A percentile compares a stretch with the other conserved stretches of the same genome.
These are phyloP conservation scores for Falco peregrinus DNA, from an alignment of 2,797 vertebrate species.

Conservation along the genomic window DNA sequence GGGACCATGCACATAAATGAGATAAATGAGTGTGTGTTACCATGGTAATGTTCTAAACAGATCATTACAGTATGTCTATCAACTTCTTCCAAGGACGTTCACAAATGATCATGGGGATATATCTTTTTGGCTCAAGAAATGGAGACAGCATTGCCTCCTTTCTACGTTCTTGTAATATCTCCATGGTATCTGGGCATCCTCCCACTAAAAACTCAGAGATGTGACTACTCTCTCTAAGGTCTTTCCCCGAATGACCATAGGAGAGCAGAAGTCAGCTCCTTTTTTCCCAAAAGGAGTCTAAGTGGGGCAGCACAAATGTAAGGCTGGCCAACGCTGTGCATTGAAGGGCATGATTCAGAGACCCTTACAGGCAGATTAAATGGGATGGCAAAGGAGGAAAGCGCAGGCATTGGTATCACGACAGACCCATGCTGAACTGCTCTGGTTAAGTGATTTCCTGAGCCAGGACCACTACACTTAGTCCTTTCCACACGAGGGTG, in stretches of 20 bases:
- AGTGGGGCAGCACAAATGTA: not conserved
- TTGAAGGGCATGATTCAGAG: not conserved
- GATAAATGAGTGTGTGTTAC: constrained; percentile 4
- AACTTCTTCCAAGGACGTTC: not conserved
- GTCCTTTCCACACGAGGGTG: not conserved
- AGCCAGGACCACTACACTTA: not conserved
- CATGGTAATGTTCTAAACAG: not conserved
- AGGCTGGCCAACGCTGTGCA: not conserved
- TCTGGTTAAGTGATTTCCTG: not conserved
- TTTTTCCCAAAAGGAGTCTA: not conserved
- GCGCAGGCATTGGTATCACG: not conserved
- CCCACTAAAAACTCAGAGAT: not conserved
- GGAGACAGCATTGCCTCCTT: not conserved
- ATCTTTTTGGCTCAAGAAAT: not conserved
- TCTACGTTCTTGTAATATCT: not conserved
- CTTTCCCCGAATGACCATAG: not conserved
- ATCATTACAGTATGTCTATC: not conserved
- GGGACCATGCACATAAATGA: not conserved
- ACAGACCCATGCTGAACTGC: not conserved
- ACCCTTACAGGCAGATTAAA: not conserved
- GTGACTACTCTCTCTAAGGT: not conserved
- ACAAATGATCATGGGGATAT: not conserved
- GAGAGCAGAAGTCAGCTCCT: not conserved
- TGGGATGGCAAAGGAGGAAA: not conserved
- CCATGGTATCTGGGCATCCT: not conserved